Conservation (phyloP, 64 coral and sea anemone species). For the Stylophora pistillata region DNA sequence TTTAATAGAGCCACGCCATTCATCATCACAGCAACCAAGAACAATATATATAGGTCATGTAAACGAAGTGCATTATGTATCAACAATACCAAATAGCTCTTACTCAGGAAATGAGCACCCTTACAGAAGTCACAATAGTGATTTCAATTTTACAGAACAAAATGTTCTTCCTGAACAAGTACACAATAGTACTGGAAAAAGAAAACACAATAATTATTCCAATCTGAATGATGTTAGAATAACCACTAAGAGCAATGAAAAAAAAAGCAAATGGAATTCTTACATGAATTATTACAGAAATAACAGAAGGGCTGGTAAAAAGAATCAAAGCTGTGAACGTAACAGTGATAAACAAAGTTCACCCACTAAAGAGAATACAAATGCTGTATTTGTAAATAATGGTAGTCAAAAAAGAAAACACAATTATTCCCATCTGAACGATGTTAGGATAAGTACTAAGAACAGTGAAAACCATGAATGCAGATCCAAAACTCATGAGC, state of each 20-base stretch:
- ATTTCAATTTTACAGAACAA: background rate
- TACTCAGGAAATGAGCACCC: background rate
- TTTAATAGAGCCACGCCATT: slow-evolving; percentile 6
- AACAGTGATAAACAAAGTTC: too few species aligned
- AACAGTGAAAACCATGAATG: background rate
- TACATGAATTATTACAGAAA: too few species aligned
- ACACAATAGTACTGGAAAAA: background rate
- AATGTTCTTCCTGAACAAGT: background rate
- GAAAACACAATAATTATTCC: background rate
- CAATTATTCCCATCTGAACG: background rate
- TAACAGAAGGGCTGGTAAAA: too few species aligned
- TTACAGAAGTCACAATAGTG: background rate
- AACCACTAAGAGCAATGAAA: background rate
- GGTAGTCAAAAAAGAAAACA: background rate
- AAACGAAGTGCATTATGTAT: slow-evolving; percentile 7
- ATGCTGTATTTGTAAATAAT: too few species aligned
- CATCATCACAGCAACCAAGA: background rate
- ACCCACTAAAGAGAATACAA: too few species aligned
- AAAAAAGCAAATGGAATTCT: too few species aligned
- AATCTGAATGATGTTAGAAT: background rate
- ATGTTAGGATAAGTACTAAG: background rate
- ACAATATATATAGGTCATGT: background rate
- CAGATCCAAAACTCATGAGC: background rate
- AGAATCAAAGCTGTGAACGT: too few species aligned
- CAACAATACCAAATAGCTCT: slow-evolving; percentile 7